These are phyloP conservation scores for Phoeniculus purpureus DNA, from an alignment of 2,797 vertebrate species.

Conservation along the genomic window DNA sequence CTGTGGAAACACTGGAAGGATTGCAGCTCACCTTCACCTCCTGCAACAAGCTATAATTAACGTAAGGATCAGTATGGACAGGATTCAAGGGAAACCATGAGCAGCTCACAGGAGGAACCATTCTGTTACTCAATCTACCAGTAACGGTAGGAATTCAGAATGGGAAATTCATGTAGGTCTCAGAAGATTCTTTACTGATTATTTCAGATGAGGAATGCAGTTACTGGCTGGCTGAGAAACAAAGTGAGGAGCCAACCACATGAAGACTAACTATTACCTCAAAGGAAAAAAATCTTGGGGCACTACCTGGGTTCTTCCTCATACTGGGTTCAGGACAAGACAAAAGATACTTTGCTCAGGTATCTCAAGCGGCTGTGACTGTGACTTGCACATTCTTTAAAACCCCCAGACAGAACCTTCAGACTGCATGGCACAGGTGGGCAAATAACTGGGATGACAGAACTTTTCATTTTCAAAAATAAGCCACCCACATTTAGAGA, in stretches of 20 bases:
- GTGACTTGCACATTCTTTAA: background rate
- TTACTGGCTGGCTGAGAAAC: background rate
- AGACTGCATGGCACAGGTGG: background rate
- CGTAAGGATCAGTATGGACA: background rate
- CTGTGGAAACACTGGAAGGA: background rate
- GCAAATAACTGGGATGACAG: background rate
- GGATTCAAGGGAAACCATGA: background rate
- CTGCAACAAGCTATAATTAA: background rate
- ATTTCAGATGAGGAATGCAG: slow-evolving; percentile 10
- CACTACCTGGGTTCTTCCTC: background rate
- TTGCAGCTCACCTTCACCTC: slow-evolving; percentile 3
- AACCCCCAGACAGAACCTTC: background rate
- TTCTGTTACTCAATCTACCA: background rate
- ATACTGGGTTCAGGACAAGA: background rate
- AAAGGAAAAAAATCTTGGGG: background rate
- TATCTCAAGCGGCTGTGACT: background rate
- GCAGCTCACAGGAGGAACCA: background rate
- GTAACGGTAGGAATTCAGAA: background rate
- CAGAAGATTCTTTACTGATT: background rate
- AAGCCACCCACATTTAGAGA: background rate
- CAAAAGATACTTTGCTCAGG: background rate
- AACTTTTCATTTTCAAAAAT: background rate
- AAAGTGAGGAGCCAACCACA: background rate
- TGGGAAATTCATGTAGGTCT: background rate
- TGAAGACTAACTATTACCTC: background rate